These are phyloP conservation scores for Folsomia manolachei DNA, from an alignment of 2,888 invertebrate species.

Conservation along the genomic window DNA sequence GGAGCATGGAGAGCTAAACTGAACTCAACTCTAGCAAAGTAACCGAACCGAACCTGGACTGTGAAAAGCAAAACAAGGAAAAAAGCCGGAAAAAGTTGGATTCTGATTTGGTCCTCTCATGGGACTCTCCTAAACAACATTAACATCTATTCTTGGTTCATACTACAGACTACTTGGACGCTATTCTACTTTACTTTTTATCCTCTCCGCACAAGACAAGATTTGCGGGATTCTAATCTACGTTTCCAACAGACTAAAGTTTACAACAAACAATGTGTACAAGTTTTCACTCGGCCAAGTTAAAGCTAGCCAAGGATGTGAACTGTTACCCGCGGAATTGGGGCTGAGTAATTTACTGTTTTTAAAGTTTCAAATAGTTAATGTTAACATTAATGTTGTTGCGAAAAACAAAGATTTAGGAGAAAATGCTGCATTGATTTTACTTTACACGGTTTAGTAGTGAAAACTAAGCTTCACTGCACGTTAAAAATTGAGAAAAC, in stretches of 20 bases:
- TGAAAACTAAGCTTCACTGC: too few species aligned
- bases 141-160: constrained; percentile 18
- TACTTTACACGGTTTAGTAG: too few species aligned
- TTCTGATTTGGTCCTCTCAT: constrained; percentile 41
- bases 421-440: too few species aligned
- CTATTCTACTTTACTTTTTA: background rate
- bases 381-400: background rate
- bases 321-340: background rate
- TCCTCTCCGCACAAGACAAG: background rate
- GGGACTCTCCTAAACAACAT: constrained; percentile 34
- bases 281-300: too few species aligned
- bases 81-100: constrained; percentile 12
- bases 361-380: background rate
- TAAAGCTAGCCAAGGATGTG: too few species aligned
- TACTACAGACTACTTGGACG: background rate
- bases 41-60: background rate
- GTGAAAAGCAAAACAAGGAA: background rate
- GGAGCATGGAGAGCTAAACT: background rate
- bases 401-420: too few species aligned
- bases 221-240: too few species aligned
- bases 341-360: background rate
- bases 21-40: too few species aligned
- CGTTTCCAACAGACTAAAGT: too few species aligned
- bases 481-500: too few species aligned
- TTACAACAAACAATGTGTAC: too few species aligned